phyloP scores from a whole-genome alignment of 1,140 invertebrate genomes.

The Hermetia illucens region DNA sequence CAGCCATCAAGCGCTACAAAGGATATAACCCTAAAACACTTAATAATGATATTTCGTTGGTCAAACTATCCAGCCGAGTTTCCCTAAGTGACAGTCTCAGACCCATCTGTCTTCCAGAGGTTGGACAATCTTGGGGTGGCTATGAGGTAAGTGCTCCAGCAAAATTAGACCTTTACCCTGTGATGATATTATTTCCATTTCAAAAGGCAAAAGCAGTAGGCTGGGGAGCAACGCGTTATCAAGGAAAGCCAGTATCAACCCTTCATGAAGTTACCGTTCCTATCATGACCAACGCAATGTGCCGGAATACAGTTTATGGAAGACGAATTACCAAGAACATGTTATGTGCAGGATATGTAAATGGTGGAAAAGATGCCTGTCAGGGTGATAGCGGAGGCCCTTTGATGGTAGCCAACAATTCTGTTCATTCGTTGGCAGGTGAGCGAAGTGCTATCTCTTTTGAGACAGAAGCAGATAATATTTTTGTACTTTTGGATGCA shows the following conservation, averaged over 20 bases:
- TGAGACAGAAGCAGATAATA: too few relatives aligned
- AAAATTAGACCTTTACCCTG: not conserved
- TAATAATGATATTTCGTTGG: constrained; percentile 70
- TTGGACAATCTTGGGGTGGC: constrained; percentile 19
- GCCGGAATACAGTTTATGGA: constrained; percentile 66
- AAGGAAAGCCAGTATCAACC: constrained; percentile 69
- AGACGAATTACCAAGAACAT: constrained; percentile 82
- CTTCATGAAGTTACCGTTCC: constrained; percentile 70
- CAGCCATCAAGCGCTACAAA: constrained; percentile 14
- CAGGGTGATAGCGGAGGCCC: constrained; percentile 48
- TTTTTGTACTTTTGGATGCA: too few relatives aligned
- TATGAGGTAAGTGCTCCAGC: constrained; percentile 14
- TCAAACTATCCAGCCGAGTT: constrained; percentile 42
- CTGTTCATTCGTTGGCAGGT: too few relatives aligned
- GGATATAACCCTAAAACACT: constrained; percentile 18
- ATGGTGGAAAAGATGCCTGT: constrained; percentile 83
- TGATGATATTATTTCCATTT: not conserved
- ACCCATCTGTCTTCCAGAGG: constrained; percentile 65
- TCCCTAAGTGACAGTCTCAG: constrained; percentile 63
- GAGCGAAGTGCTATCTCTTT: too few relatives aligned
- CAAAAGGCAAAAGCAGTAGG: constrained; percentile 68
- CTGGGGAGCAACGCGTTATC: constrained; percentile 74
- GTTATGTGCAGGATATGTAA: constrained; percentile 76
- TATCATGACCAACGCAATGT: constrained; percentile 83
- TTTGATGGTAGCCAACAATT: not conserved